These are phyloP conservation scores for Tachycineta bicolor DNA, from an alignment of 2,113 vertebrate genomes.

Conservation along the genomic window DNA sequence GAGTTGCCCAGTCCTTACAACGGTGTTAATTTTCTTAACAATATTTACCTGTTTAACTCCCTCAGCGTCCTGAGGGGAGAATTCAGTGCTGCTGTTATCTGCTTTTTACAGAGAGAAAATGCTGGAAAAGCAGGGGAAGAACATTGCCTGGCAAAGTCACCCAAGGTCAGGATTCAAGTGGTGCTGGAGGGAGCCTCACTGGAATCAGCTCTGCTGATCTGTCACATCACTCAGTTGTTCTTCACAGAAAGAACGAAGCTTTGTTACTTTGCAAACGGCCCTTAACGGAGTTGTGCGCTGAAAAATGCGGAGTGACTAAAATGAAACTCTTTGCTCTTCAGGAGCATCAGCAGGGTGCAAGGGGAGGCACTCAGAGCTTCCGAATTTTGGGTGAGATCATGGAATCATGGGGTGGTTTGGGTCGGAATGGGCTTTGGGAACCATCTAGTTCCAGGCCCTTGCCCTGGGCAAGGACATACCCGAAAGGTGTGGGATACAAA, in stretches of 20 bases:
- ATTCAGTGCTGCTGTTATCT: not conserved
- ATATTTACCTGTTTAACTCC: not conserved
- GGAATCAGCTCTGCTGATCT: not conserved
- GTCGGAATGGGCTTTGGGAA: not conserved
- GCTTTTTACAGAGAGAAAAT: not conserved
- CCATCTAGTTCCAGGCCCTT: not conserved
- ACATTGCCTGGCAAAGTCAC: not conserved
- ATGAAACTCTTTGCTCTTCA: not conserved
- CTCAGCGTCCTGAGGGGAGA: not conserved
- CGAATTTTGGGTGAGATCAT: not conserved
- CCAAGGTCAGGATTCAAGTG: not conserved
- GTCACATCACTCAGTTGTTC: not conserved
- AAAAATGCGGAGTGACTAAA: not conserved
- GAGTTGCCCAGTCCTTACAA: not conserved
- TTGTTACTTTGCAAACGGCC: not conserved
- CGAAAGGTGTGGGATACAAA: not conserved
- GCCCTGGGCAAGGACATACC: not conserved
- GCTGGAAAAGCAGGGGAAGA: not conserved
- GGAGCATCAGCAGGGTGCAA: not conserved
- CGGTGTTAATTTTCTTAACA: not conserved
- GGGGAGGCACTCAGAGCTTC: not conserved
- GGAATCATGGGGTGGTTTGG: not conserved
- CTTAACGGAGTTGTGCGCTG: not conserved
- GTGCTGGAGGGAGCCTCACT: not conserved
- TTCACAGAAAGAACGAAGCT: not conserved